Evolutionary conservation across 1,140 invertebrate genomes (phyloP), one percentile per base, ranked within the genome.

Genomic region (Hylaeus anthracinus): DNA sequence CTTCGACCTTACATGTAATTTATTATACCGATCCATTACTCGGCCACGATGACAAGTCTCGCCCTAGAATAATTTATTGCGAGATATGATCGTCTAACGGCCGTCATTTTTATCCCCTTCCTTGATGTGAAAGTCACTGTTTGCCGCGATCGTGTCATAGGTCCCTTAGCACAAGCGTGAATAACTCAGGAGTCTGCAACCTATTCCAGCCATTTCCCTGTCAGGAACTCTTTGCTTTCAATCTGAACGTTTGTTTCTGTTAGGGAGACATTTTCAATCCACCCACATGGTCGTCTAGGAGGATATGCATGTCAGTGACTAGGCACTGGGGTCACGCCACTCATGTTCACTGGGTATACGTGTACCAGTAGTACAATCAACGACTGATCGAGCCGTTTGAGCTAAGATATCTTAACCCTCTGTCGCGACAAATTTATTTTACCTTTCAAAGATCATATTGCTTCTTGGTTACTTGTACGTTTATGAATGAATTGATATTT

Each of bases 31-130:
- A 43, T 58, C 84, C 41, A 73, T 81, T 84, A 72, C 63, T 43
- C 58, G 48, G 69, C 48, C 82, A 66, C 75, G 72, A 72, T 79
- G 84, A 85, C 84, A 84, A 84, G 67, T 79, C 71, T 39, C 39
- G 78, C 63, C 48, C 51, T 43, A 37, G 48, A 48, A 72, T 84
- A 80, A 85, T 84, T 84, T 85, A 84, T 85, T 61, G 79, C 51
- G 26, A 39, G 77, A 84, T 80, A 2, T 58, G 58, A 74, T 79
- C 78, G 63, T 5, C 15, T 10, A 1, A 0, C 10, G 3, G 3
- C 1, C 10, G 14, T 8, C 53, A 45, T 70, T 76, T 84, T 84
- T 80, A 45, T 3, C 51, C 4, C 51, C 5, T 70, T 14, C 4
- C 12, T 15, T 37, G 12, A 66, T 41, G 71, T 45, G 76, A 80